These are phyloP conservation scores for Drosophila suzukii DNA, from an alignment of 1,140 invertebrate genomes.

Conservation along the genomic window DNA sequence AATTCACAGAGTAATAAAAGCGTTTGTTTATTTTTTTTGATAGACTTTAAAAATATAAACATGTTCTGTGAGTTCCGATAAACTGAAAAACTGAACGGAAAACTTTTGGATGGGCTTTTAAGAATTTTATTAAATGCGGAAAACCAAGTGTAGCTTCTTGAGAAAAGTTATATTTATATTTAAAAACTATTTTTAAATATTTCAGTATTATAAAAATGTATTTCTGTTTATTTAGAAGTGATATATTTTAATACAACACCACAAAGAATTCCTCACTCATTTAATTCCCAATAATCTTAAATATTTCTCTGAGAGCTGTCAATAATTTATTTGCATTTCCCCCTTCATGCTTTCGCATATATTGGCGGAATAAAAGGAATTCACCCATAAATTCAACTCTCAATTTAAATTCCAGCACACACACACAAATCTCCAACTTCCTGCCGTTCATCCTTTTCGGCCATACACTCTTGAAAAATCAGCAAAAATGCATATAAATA, in stretches of 20 bases:
- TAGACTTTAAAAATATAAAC: constrained; percentile 38
- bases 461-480: constrained; percentile 15
- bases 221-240: too few relatives aligned
- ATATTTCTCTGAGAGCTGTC: constrained; percentile 2
- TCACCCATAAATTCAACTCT: constrained; percentile 34
- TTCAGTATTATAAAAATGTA: too few relatives aligned
- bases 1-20: constrained; percentile 43
- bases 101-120: background rate
- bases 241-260: too few relatives aligned
- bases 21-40: constrained; percentile 35
- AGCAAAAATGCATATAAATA: constrained; percentile 29
- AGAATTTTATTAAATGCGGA: background rate
- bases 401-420: constrained; percentile 38
- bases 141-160: too few relatives aligned
- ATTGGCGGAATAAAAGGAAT: constrained; percentile 19
- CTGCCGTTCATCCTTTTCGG: constrained; percentile 9
- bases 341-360: constrained; percentile 13
- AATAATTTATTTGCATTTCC: constrained; percentile 36
- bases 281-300: constrained; percentile 1
- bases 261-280: background rate
- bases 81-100: background rate
- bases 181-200: too few relatives aligned
- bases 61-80: constrained; percentile 5
- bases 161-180: too few relatives aligned
- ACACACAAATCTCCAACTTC: constrained; percentile 24